A percentile compares a stretch with the other conserved stretches of the same genome.
Conservation (phyloP, 2,888 invertebrate species). For the Agapostemon virescens region DNA sequence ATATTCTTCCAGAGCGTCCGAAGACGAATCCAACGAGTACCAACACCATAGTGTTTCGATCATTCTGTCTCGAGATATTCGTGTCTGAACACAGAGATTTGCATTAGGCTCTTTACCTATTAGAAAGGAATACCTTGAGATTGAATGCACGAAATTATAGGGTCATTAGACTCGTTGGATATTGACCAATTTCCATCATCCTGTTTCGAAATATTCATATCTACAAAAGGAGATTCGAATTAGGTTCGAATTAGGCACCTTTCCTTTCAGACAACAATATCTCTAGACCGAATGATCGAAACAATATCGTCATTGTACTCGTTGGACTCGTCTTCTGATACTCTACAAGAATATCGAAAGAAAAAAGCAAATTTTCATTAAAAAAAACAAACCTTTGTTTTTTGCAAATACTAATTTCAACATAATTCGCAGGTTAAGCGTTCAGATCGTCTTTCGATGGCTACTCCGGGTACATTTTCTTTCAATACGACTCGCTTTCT, state of each 20-base stretch:
- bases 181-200: too few relatives aligned
- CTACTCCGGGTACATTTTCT: too few relatives aligned
- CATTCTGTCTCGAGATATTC: not conserved
- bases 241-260: not conserved
- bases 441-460: too few relatives aligned
- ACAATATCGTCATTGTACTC: not conserved
- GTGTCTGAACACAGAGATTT: not conserved
- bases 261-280: not conserved
- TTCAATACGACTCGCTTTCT: too few relatives aligned
- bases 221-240: not conserved
- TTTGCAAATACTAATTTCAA: too few relatives aligned
- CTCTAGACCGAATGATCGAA: not conserved
- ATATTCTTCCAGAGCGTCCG: fast-evolving
- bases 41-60: not conserved
- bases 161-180: too few relatives aligned
- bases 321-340: not conserved
- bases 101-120: too few relatives aligned
- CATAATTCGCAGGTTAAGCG: too few relatives aligned
- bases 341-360: not conserved
- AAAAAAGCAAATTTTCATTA: too few relatives aligned
- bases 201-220: not conserved
- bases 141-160: too few relatives aligned
- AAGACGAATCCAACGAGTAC: not conserved
- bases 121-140: too few relatives aligned
- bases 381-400: too few relatives aligned